Conservation (phyloP, 2,888 invertebrate genomes). For the Erebia aethiops region DNA sequence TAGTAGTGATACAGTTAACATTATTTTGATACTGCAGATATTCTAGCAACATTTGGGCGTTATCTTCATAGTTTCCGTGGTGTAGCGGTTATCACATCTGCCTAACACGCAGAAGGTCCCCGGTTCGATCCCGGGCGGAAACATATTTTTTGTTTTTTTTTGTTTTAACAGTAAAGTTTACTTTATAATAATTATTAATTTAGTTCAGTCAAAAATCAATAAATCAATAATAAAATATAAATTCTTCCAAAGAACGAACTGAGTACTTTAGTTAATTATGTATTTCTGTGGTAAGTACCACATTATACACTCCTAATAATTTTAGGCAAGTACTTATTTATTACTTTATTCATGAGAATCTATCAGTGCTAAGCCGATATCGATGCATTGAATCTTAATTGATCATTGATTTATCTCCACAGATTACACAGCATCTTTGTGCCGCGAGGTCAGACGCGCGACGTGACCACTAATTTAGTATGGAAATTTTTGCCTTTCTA, state of each 20-base stretch:
- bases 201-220: no score
- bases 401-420: slow-evolving; percentile 15
- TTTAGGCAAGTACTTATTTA: no score
- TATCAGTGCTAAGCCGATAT: background rate
- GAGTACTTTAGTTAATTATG: no score
- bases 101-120: slow-evolving; percentile 96
- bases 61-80: slow-evolving; percentile 85
- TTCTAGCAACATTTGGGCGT: no score
- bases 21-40: no score
- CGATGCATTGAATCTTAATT: background rate
- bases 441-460: slow-evolving; percentile 5
- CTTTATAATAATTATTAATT: no score
- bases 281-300: no score
- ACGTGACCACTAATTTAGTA: slow-evolving; percentile 29
- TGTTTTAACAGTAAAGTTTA: no score
- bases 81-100: slow-evolving; percentile 96
- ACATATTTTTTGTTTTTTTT: slow-evolving; percentile 67
- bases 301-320: no score
- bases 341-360: background rate
- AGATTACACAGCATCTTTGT: slow-evolving; percentile 15
- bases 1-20: no score
- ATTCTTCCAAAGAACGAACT: no score
- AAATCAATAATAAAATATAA: no score
- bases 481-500: slow-evolving; percentile 23
- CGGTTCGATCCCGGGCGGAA: slow-evolving; percentile 95